phyloP scores from a whole-genome alignment of 2,888 invertebrate species.

The Eristalis pertinax region DNA sequence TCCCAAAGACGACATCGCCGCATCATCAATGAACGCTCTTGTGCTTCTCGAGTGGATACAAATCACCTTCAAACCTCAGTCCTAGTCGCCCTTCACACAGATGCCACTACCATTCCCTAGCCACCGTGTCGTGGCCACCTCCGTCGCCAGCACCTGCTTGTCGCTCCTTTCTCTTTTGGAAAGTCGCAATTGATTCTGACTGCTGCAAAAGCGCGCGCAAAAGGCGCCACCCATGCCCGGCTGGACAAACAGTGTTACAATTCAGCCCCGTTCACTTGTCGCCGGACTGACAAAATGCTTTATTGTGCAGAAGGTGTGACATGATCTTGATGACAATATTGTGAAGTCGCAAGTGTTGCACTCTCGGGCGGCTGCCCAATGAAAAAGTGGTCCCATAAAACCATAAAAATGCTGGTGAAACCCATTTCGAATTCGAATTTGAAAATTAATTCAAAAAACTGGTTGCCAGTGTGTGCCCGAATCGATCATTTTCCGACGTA shows the following conservation, averaged over 20 bases:
- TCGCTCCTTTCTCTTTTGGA: too few relatives aligned
- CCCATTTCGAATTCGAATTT: slow-evolving; percentile 17
- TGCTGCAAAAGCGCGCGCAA: not conserved
- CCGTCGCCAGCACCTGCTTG: too few relatives aligned
- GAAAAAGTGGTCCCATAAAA: slow-evolving; percentile 8
- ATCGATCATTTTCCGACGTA: slow-evolving; percentile 30
- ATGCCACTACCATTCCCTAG: too few relatives aligned
- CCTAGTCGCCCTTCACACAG: too few relatives aligned
- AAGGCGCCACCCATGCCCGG: too few relatives aligned
- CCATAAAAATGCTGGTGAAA: slow-evolving; percentile 2
- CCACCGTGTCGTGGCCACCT: too few relatives aligned
- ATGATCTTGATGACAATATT: not conserved
- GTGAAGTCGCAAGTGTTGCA: not conserved
- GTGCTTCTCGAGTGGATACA: too few relatives aligned
- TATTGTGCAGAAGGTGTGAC: not conserved
- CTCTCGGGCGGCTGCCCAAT: not conserved
- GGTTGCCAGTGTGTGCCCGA: slow-evolving; percentile 5
- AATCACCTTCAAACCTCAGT: too few relatives aligned
- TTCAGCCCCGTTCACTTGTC: not conserved
- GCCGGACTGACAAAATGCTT: not conserved
- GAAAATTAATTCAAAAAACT: slow-evolving; percentile 33
- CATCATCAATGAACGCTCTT: too few relatives aligned
- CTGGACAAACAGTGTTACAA: too few relatives aligned
- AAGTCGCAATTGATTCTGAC: not conserved
- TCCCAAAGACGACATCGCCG: too few relatives aligned